Conservation (phyloP, 2,113 vertebrate species). For the Argyrosomus japonicus region DNA sequence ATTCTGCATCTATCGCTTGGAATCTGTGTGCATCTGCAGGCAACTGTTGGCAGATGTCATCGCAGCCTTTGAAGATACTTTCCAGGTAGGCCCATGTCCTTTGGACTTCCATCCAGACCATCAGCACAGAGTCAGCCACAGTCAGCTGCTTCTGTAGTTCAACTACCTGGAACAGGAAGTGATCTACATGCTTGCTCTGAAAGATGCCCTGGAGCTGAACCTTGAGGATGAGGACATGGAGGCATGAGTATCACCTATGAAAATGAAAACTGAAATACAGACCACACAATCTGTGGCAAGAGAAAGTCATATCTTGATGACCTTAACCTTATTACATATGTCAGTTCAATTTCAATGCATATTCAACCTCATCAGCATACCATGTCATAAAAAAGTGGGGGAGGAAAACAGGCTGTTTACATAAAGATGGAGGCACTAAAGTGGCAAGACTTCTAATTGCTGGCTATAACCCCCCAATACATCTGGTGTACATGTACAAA, state of each 20-base stretch:
- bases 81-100: slow-evolving; percentile 85
- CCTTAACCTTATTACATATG: slow-evolving; percentile 19
- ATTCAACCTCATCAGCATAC: slow-evolving; percentile 44
- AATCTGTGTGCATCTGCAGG: slow-evolving; percentile 83
- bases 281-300: neutral
- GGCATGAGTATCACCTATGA: neutral
- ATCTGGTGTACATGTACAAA: slow-evolving; percentile 78
- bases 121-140: slow-evolving; percentile 82
- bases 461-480: slow-evolving; percentile 64
- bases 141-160: slow-evolving; percentile 84
- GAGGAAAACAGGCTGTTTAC: slow-evolving; percentile 46
- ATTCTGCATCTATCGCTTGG: slow-evolving; percentile 83
- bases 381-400: slow-evolving; percentile 40
- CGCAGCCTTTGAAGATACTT: slow-evolving; percentile 88
- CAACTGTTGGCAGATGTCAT: slow-evolving; percentile 86
- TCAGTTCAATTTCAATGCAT: slow-evolving; percentile 47
- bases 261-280: slow-evolving; percentile 7
- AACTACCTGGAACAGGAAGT: slow-evolving; percentile 85
- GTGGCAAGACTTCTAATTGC: slow-evolving; percentile 73
- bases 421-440: slow-evolving; percentile 68
- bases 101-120: slow-evolving; percentile 89
- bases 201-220: slow-evolving; percentile 88
- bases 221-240: slow-evolving; percentile 62
- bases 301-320: slow-evolving; percentile 25
- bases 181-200: slow-evolving; percentile 85